These are phyloP conservation scores for Luperina testacea DNA, from an alignment of 2,888 invertebrate species.

Conservation along the genomic window DNA sequence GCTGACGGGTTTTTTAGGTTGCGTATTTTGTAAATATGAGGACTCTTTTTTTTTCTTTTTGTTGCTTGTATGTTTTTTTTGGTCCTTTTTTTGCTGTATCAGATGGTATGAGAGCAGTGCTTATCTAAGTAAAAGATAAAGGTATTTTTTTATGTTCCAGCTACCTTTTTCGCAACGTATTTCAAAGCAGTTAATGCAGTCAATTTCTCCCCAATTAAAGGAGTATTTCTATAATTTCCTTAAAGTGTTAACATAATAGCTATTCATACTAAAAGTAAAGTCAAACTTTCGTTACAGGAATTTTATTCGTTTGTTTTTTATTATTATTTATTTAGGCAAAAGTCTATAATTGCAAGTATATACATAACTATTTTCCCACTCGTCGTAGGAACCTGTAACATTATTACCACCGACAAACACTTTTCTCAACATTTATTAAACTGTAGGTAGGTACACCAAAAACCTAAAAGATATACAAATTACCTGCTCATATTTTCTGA, in stretches of 20 bases:
- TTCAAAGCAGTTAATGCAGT: neutral
- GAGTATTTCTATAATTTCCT: neutral
- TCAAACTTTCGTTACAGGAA: neutral
- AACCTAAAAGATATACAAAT: neutral
- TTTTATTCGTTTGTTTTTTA: neutral
- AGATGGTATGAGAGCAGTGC: too few relatives aligned
- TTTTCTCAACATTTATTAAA: neutral
- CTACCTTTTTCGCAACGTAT: neutral
- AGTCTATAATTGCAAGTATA: too few relatives aligned
- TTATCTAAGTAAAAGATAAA: neutral
- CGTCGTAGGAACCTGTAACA: neutral
- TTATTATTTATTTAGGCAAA: neutral
- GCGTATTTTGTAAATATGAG: conserved; percentile 9
- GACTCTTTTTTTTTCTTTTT: neutral
- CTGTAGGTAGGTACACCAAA: neutral
- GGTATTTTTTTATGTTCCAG: neutral
- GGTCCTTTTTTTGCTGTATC: neutral
- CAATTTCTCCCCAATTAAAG: too few relatives aligned
- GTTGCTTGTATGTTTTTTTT: neutral
- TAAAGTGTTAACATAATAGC: neutral
- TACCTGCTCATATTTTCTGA: neutral
- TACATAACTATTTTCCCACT: neutral
- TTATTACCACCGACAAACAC: neutral
- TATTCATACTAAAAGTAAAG: neutral
- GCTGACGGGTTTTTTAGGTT: conserved; percentile 45